phyloP scores from a whole-genome alignment of 2,888 invertebrate genomes.

The Tipula helvola region DNA sequence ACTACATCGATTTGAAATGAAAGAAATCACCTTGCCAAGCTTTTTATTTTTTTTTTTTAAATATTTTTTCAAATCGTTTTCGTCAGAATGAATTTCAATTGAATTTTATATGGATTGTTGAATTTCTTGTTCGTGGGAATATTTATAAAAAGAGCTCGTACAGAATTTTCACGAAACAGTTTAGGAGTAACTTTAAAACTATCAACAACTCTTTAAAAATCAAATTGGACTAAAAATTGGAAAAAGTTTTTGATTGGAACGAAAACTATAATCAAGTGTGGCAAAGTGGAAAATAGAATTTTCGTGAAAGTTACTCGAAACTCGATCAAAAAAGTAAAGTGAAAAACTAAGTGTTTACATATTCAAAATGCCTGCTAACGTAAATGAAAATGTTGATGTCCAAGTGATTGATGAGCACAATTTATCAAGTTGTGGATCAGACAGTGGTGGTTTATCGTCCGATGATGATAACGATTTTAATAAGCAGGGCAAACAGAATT shows the following conservation, averaged over 20 bases:
- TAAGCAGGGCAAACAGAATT: neutral
- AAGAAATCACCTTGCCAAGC: slow-evolving; percentile 8
- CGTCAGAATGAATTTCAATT: neutral
- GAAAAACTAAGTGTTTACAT: neutral
- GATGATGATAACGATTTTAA: slow-evolving; percentile 14
- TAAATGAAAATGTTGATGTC: slow-evolving; percentile 16
- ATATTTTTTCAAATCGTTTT: neutral
- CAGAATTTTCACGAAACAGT: neutral
- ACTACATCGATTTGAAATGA: neutral
- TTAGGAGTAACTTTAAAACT: slow-evolving; percentile 6
- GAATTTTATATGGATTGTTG: neutral
- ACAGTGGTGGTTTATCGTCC: slow-evolving; percentile 13
- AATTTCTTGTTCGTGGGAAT: neutral
- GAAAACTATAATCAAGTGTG: neutral
- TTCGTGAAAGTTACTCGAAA: neutral
- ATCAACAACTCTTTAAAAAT: neutral
- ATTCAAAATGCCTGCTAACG: slow-evolving; percentile 28
- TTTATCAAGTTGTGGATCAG: slow-evolving; percentile 13
- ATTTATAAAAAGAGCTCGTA: slow-evolving; percentile 7
- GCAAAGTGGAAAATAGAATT: neutral
- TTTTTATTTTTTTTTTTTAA: neutral
- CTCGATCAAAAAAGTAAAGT: neutral
- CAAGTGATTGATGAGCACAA: slow-evolving; percentile 19
- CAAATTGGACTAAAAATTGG: neutral
- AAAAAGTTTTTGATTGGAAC: neutral